Base-by-base conservation (phyloP, 2,113 vertebrate species). In the Brachionichthys hirsutus region DNA sequence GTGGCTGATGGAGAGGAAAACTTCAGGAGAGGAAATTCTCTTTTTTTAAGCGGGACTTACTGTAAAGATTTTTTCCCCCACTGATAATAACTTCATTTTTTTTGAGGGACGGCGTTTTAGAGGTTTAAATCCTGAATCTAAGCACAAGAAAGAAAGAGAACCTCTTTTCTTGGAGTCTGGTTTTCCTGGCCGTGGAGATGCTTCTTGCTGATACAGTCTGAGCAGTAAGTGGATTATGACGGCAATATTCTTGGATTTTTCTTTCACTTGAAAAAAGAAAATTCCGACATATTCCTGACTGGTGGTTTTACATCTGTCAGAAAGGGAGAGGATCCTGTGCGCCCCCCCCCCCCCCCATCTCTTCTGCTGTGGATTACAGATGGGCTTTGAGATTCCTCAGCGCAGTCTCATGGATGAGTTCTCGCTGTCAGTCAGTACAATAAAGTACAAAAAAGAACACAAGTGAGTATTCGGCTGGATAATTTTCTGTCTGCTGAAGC, bases 281-380 rank as follows among this genome's bases (percentile, higher is more conserved):
- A 62, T 51, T 16, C 70, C 47, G 47, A 70, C 43, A 57, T 53
- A 62, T 73, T 59, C 62, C 34, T 54, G 59, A 76, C 58, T 64
- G 70, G 20, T 86, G 89, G 87, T 90, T 85, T 81, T 85, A 81
- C 54, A 42, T 67, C 55, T 62, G 65, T 76, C 51, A 62, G 57
- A 70, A 57, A 65, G 77, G 54, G 58, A 77, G 50, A 78, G 67
- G 60, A 80, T 80, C 70, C 51, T 3, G 8, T 22, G 73, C 24
- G 7, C 57, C 75, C 76, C 58, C 55, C 70, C 57, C 41, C 57
- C 75, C 76, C 58, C 55, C 70, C 57, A 38, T 73, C 40, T 80
- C 67, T 57, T 56, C 56, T 78, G 46, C 43, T 61, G 80, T 87
- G 90, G 91, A 91, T 91, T 90, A 88, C 85, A 83, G 83, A 79